Evolutionary conservation across 2,797 vertebrate species (phyloP).

Genomic region (Pantherophis vulpinus): DNA sequence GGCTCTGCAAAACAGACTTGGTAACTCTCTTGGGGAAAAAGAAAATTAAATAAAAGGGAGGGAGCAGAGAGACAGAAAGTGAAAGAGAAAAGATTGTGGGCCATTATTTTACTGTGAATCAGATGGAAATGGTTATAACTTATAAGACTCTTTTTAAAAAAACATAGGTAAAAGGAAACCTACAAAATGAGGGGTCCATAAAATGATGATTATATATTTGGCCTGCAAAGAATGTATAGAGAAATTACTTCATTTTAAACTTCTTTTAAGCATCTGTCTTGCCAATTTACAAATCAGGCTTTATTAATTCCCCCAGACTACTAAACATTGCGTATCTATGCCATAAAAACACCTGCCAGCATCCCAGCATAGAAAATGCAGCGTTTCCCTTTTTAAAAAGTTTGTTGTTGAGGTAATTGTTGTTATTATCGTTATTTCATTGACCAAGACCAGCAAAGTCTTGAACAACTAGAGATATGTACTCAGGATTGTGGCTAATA

Average conservation of each 20-base stretch:
- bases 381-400: not conserved
- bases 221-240: too few relatives aligned
- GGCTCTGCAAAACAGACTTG: not conserved
- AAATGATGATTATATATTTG: not conserved
- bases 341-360: not conserved
- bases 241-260: not conserved
- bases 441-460: not conserved
- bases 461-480: not conserved
- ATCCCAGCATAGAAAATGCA: not conserved
- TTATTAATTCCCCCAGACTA: not conserved
- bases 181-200: not conserved
- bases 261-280: not conserved
- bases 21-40: not conserved
- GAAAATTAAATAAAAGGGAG: not conserved
- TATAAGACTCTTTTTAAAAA: too few relatives aligned
- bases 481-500: not conserved
- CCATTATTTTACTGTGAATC: not conserved
- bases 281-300: not conserved
- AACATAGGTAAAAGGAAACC: not conserved
- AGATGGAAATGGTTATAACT: not conserved
- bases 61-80: accelerated
- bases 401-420: not conserved
- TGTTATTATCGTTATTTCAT: not conserved
- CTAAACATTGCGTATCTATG: not conserved
- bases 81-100: too few relatives aligned